phyloP scores from a whole-genome alignment of 2,888 invertebrate species.

The Koerneria pararmatus region DNA sequence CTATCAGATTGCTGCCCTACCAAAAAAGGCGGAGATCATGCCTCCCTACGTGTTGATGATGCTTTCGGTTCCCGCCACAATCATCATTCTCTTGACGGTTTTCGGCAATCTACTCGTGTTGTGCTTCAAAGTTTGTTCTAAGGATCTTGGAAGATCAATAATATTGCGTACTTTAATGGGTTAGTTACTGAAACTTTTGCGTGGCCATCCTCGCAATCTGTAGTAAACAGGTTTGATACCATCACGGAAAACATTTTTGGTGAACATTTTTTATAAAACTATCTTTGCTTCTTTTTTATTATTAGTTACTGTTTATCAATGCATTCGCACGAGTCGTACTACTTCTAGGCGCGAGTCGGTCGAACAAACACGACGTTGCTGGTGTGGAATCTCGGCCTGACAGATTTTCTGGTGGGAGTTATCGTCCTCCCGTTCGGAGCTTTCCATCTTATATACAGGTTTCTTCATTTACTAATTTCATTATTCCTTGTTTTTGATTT shows the following conservation, averaged over 20 bases:
- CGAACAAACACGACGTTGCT: conserved; percentile 59
- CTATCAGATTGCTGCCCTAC: neutral
- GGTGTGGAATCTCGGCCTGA: conserved; percentile 60
- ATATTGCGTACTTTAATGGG: no score
- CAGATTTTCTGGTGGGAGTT: conserved; percentile 59
- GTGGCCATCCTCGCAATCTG: no score
- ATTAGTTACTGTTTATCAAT: no score
- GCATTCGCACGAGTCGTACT: neutral
- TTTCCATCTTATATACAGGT: conserved; percentile 48
- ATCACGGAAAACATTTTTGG: no score
- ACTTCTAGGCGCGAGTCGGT: conserved; percentile 51
- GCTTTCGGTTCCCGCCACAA: conserved; percentile 50
- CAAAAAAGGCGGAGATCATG: neutral
- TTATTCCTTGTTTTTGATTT: no score
- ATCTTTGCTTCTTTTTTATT: no score
- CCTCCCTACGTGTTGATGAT: no score
- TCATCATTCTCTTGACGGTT: conserved; percentile 57
- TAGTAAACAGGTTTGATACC: no score
- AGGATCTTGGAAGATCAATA: no score
- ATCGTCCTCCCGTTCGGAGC: conserved; percentile 59
- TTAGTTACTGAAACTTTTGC: no score
- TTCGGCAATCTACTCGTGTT: conserved; percentile 59
- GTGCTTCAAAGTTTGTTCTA: conserved; percentile 50
- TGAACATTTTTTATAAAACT: no score
- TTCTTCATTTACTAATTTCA: no score